Base-by-base conservation (phyloP, 1,140 invertebrate species). In the Carposina sasakii region DNA sequence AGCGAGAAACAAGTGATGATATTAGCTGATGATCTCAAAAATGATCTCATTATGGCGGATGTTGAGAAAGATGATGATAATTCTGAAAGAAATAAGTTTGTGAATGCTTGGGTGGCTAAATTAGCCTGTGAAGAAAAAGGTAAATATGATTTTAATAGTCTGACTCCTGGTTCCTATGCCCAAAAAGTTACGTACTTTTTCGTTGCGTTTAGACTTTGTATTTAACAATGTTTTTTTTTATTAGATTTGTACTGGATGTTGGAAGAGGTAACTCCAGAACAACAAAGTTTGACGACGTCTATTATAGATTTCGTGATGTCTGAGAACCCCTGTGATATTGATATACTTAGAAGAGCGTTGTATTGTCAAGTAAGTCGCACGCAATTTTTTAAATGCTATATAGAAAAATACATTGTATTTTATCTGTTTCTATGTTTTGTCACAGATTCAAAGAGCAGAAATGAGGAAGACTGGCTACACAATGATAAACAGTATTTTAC, bases 221-320 rank as follows among this genome's bases (percentile, higher is more conserved):
- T n/a, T n/a, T n/a, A n/a, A n/a, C n/a, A n/a, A n/a, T n/a, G n/a
- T n/a, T n/a, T n/a, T n/a, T n/a, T n/a, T n/a, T 13, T 65, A n/a
- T n/a, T n/a, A 83, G 79, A 83, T 63, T 63, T 84, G 10, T 75
- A 81, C 47, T 84, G 81, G 81, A 65, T 81, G 63, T 36, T 81
- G 6, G 75, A 84, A 47, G 76, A 81, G 58, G 74, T 79, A 3
- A 81, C 73, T 1, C 62, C 68, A n/a, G 81, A 85, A 49, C 76
- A 85, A 60, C 75, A 76, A 52, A 74, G 56, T 48, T 84, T 88
- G 16, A 88, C 88, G 47, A 73, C 85, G n/a, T 83, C 88, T 47
- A 92, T 97, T 45, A 89, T 96, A 23, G 92, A 95, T 50, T 97
- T 97, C 85, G 91, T 95, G 0, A 89, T 93, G 63, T 90, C 92